Conservation (phyloP, 2,113 vertebrate species). For the Laterallus jamaicensis region DNA sequence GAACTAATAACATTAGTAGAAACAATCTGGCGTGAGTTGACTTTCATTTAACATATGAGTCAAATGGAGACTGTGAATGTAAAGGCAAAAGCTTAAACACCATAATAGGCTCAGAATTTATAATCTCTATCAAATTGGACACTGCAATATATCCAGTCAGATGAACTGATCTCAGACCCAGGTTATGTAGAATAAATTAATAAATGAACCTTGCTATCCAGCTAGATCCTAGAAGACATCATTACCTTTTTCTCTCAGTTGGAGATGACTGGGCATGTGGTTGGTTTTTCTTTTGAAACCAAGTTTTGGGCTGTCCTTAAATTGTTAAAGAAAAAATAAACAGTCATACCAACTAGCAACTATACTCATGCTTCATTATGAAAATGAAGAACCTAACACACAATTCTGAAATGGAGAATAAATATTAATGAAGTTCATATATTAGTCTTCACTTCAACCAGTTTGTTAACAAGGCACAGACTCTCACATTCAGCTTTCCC, state of each 20-base stretch:
- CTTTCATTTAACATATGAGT: neutral
- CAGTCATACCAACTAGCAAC: neutral
- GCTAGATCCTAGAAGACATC: neutral
- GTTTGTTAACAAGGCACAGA: neutral
- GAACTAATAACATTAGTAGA: neutral
- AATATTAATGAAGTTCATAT: neutral
- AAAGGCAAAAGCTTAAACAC: neutral
- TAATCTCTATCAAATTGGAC: neutral
- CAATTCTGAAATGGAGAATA: neutral
- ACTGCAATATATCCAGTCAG: neutral
- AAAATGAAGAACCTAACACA: neutral
- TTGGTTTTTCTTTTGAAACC: neutral
- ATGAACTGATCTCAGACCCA: neutral
- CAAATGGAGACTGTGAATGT: neutral
- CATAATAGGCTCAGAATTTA: neutral
- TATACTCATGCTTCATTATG: neutral
- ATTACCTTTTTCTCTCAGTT: neutral
- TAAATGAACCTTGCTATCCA: neutral
- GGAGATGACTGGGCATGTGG: neutral
- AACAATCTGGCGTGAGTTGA: neutral
- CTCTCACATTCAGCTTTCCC: neutral
- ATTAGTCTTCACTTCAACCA: neutral
- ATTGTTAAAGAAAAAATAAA: neutral
- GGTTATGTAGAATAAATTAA: neutral
- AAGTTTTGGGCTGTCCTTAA: neutral